Evolutionary conservation across 2,888 invertebrate genomes (phyloP), one percentile per base, ranked within the genome.

Genomic region (Dendrolimus houi): DNA sequence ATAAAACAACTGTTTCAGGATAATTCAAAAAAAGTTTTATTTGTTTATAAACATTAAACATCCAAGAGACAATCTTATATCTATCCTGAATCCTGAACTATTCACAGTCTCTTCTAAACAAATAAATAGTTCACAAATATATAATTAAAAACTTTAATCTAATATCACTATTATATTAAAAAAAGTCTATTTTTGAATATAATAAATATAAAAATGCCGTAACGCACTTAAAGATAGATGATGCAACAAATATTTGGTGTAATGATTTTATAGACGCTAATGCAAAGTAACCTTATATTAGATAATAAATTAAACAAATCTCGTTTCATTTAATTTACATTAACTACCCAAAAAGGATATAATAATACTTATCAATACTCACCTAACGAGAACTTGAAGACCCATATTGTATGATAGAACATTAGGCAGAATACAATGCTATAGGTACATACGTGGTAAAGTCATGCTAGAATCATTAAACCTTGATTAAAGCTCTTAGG

Each of bases 121-220:
- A 86, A 87, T 88, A 87, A 87, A 87, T 87, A 88, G 74, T 77
- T 80, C 78, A 85, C 77, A 82, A 85, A 80, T 82, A 82, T 83
- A 79, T 77, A 76, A 75, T 81, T 74, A 77, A 77, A 83, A 83
- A 83, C 77, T 74, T 81, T 83, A 88, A 61, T 77, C 87, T 89
- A 89, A 72, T 89, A 89, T 88, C 89, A 89, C 89, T 89, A 89
- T 84, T 70, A 77, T 71, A 76, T 77, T 81, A 85, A 77, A 87
- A 81, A 75, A 76, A 70, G 68, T 71, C 8, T 47, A 8, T 69
- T 72, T 70, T 61, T 64, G 56, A 65, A 67, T 69, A 73, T 64
- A 61, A 69, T 68, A 73, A 29, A 68, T 62, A 64, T 68, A 65
- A 63, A 69, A 70, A 73, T 68, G 62, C 65, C 65, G 58, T 62